These are phyloP conservation scores for Scaptomyza polygonia DNA, from an alignment of 2,888 invertebrate genomes.

Conservation along the genomic window DNA sequence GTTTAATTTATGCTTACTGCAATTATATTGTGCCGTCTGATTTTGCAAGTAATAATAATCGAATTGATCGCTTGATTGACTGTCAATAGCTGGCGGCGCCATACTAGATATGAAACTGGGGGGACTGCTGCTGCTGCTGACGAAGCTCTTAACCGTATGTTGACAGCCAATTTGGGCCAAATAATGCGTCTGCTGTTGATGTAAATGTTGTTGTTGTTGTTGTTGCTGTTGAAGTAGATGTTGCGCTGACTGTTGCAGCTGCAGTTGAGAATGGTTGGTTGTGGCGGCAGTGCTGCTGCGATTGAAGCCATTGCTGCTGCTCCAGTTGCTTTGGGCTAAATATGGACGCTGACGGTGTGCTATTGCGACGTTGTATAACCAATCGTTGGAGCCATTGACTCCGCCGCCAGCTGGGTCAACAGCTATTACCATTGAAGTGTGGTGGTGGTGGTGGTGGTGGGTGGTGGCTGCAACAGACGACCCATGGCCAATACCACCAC, in stretches of 20 bases:
- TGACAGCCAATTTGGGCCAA: conserved; percentile 70
- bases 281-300: too few species aligned
- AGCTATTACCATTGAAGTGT: conserved; percentile 12
- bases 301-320: conserved; percentile 1
- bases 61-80: conserved; percentile 10
- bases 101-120: conserved; percentile 29
- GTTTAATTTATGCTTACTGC: conserved; percentile 18
- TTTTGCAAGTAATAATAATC: conserved; percentile 14
- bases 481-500: conserved; percentile 16
- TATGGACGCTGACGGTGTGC: conserved; percentile 7
- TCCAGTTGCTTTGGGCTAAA: conserved; percentile 4
- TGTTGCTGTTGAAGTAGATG: too few species aligned
- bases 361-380: conserved; percentile 5
- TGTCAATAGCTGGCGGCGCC: conserved; percentile 22
- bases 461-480: conserved; percentile 1
- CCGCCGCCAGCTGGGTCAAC: conserved; percentile 6
- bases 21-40: conserved; percentile 6
- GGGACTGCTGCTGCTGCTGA: conserved; percentile 5
- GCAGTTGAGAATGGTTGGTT: conserved; percentile 25
- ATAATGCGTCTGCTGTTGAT: conserved; percentile 49
- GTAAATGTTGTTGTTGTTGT: neutral
- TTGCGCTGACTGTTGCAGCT: conserved; percentile 20
- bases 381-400: conserved; percentile 6
- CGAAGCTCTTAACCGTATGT: conserved; percentile 56
- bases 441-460: conserved; percentile 1